A percentile compares a stretch with the other conserved stretches of the same genome.
These are phyloP conservation scores for Lycophotia porphyrea DNA, from an alignment of 2,888 invertebrate species.

Conservation along the genomic window DNA sequence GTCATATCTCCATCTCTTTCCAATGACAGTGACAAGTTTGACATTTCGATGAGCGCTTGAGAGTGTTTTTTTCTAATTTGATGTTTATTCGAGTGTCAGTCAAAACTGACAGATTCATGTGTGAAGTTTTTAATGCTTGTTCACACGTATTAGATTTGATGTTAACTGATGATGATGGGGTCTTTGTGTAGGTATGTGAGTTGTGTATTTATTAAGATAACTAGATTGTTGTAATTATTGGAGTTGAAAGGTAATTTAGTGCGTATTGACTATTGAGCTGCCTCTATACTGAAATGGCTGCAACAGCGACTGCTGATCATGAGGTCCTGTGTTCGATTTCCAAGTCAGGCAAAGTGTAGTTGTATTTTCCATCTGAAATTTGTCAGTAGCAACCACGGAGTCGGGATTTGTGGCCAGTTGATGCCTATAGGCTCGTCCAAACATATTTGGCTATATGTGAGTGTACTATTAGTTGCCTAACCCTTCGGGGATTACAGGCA, in stretches of 20 bases:
- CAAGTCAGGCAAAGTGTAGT: no score
- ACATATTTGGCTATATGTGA: no score
- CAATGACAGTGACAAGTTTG: slow-evolving; percentile 46
- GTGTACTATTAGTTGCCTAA: no score
- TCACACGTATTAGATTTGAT: slow-evolving; percentile 29
- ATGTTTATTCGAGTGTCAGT: slow-evolving; percentile 40
- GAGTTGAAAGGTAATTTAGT: slow-evolving; percentile 6
- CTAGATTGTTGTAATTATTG: slow-evolving; percentile 4
- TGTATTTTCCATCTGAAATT: no score
- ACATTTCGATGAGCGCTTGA: slow-evolving; percentile 51
- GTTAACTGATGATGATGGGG: slow-evolving; percentile 16
- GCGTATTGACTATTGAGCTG: not conserved
- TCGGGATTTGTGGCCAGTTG: no score
- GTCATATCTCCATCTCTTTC: slow-evolving; percentile 17
- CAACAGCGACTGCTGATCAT: no score
- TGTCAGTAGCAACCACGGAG: no score
- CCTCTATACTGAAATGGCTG: not conserved
- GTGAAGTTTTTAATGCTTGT: slow-evolving; percentile 44
- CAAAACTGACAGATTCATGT: slow-evolving; percentile 32
- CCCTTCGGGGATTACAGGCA: no score
- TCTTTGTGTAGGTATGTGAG: not conserved
- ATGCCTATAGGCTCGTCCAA: no score
- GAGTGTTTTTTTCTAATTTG: slow-evolving; percentile 34
- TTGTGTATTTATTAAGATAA: not conserved
- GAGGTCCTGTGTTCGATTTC: no score